A percentile compares a stretch with the other conserved stretches of the same genome.
phyloP scores from a whole-genome alignment of 2,113 vertebrate species.

The Dissostichus mawsoni region DNA sequence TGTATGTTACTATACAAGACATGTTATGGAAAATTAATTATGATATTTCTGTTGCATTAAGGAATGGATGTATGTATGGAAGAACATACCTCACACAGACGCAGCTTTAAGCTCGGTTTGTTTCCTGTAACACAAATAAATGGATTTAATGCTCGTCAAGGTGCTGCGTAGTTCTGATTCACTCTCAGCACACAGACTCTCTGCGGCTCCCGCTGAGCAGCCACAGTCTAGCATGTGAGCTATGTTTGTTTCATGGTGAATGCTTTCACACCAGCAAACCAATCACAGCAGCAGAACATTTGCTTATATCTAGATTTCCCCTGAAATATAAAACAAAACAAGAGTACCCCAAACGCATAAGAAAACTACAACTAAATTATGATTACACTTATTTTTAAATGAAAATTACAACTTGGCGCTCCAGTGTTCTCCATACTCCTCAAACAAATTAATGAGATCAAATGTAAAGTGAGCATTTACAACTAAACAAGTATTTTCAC shows the following conservation, averaged over 20 bases:
- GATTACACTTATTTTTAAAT: too few species aligned
- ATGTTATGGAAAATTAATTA: neutral
- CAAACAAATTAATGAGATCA: too few species aligned
- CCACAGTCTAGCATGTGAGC: constrained; percentile 7
- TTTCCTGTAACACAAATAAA: constrained; percentile 1
- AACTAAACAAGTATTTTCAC: too few species aligned
- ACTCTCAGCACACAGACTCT: neutral
- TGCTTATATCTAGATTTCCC: too few species aligned
- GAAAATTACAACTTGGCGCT: too few species aligned
- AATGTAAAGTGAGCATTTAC: too few species aligned
- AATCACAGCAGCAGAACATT: neutral
- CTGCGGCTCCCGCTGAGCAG: neutral
- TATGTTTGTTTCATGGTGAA: neutral
- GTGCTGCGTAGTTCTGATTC: neutral
- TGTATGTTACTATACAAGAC: neutral
- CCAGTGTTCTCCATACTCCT: too few species aligned
- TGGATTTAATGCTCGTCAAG: neutral
- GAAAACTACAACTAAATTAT: too few species aligned
- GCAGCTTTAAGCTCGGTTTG: neutral
- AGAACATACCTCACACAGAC: neutral
- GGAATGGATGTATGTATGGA: neutral
- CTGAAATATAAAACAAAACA: too few species aligned
- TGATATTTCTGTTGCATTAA: neutral
- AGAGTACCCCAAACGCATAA: too few species aligned
- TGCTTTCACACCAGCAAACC: neutral